Evolutionary conservation across 2,797 vertebrate species (phyloP), one percentile per base, ranked within the genome.

Genomic region (Hyperoplus immaculatus): DNA sequence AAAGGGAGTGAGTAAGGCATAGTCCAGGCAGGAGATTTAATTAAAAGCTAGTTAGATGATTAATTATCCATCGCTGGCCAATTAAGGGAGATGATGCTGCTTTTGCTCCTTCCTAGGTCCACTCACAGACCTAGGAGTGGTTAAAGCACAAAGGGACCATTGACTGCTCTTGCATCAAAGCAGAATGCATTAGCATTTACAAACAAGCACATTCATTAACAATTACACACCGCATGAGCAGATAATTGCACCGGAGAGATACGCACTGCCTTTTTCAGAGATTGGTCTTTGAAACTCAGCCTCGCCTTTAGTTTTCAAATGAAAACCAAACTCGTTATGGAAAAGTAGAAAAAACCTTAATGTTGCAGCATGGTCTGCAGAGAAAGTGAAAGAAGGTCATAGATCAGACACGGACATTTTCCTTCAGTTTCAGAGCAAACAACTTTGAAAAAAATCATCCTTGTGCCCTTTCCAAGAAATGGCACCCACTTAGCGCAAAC

Each of bases 171-270:
- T 90, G 82, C 81, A 89, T 93, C 85, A 91, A 81, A 87, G 82
- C 68, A 62, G 83, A 83, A 72, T 46, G 70, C 87, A 94, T 94
- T 93, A 91, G 87, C 90, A 88, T 94, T 92, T 85, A 90, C 85
- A 92, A 93, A 93, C 91, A 93, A 91, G 87, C 79, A 7, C 85
- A 86, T 90, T 93, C 90, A 93, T 94, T 92, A 92, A 90, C 89
- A 93, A 93, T 93, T 92, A 93, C 89, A 91, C 87, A 91, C 82
- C 53, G 72, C 84, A 84, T 87, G 89, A 85, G 83, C 92, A 88
- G 86, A 81, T 89, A 88, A 90, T 92, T 87, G 86, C 39, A 5
- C 74, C 46, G 81, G 81, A 80, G 81, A 92, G 89, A 92, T 90
- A 89, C 29, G 87, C 57, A 8, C 71, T 9, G 82, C 88, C 72